Evolutionary conservation across 2,113 vertebrate genomes (phyloP).

Genomic region (Phrynocephalus versicolor): DNA sequence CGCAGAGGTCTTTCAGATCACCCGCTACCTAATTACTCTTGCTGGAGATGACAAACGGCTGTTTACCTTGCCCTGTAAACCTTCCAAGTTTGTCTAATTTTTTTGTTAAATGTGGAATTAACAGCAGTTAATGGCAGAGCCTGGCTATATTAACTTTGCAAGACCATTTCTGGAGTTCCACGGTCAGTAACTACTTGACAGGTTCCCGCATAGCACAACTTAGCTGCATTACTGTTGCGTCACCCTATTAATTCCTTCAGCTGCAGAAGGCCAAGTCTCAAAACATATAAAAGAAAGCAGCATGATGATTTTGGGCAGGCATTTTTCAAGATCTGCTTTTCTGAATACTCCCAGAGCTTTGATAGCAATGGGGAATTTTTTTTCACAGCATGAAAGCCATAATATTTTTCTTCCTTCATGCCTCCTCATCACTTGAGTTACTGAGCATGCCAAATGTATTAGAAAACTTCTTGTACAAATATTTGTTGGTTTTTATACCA

Average conservation of each 20-base stretch:
- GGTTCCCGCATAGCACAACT: background rate
- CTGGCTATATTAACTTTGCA: too few species aligned
- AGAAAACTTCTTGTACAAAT: conserved; percentile 44
- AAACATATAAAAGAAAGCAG: conserved; percentile 1
- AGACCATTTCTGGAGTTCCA: too few species aligned
- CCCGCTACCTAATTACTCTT: background rate
- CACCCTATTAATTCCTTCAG: background rate
- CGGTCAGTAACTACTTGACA: background rate
- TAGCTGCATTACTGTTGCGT: background rate
- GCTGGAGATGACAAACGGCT: too few species aligned
- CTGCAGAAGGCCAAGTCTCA: conserved; percentile 13
- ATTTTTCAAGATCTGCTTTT: background rate
- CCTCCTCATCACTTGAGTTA: background rate
- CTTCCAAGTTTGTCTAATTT: background rate
- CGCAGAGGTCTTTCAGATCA: background rate
- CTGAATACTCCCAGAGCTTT: conserved; percentile 11
- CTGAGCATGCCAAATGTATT: conserved; percentile 19
- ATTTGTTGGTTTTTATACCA: conserved; percentile 47
- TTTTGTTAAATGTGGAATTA: background rate
- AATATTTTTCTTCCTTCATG: background rate
- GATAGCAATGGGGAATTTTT: conserved; percentile 1
- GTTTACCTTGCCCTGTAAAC: background rate
- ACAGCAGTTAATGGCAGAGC: too few species aligned
- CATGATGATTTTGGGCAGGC: conserved; percentile 6
- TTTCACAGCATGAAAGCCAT: background rate